phyloP scores from a whole-genome alignment of 2,888 invertebrate genomes.

The Eremobia ochroleuca region DNA sequence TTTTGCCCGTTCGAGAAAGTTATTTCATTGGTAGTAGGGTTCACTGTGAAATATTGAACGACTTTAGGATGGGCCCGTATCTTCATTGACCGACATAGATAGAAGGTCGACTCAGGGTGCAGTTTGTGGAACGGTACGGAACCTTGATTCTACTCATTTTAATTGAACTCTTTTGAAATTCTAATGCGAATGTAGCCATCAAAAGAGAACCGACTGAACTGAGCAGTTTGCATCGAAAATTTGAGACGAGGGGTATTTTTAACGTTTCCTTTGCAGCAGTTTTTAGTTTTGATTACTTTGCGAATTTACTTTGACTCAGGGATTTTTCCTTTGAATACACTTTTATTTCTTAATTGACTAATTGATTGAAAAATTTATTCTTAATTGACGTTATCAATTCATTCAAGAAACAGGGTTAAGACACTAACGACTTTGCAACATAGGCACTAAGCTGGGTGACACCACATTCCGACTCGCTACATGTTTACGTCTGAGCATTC shows the following conservation, averaged over 20 bases:
- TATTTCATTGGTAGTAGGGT: too few relatives aligned
- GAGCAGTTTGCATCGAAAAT: slow-evolving; percentile 40
- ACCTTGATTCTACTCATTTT: slow-evolving; percentile 18
- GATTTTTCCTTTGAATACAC: background rate
- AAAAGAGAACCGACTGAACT: slow-evolving; percentile 5
- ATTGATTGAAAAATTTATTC: too few relatives aligned
- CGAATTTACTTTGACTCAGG: background rate
- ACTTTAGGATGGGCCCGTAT: too few relatives aligned
- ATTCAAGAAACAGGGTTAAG: background rate
- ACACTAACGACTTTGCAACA: too few relatives aligned
- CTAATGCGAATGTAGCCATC: slow-evolving; percentile 48
- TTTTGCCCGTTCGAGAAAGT: background rate
- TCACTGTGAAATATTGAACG: too few relatives aligned
- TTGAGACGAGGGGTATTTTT: background rate
- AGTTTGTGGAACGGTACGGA: background rate
- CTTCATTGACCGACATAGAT: too few relatives aligned
- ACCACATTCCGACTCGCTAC: too few relatives aligned
- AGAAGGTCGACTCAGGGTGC: too few relatives aligned
- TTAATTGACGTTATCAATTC: background rate
- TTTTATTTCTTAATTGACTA: too few relatives aligned
- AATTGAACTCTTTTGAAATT: slow-evolving; percentile 60
- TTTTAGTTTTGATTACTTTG: background rate
- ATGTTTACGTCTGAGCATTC: too few relatives aligned
- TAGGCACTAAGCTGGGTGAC: too few relatives aligned
- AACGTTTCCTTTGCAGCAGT: background rate